Evolutionary conservation across 1,140 invertebrate genomes (phyloP).

Genomic region (Eriosoma lanigerum): DNA sequence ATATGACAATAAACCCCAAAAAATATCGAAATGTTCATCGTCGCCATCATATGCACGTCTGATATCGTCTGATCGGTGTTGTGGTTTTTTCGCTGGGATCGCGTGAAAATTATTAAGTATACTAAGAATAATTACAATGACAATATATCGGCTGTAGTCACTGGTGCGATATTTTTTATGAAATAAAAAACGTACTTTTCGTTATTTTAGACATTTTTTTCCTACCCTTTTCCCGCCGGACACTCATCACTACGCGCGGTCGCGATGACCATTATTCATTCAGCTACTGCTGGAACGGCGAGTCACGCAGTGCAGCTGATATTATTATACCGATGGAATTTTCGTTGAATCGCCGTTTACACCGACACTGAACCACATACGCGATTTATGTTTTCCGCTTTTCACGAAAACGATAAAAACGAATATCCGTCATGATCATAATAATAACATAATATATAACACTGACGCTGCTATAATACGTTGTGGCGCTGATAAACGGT

Average conservation of each 20-base stretch:
- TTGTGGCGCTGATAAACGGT: too few relatives aligned
- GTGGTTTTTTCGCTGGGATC: too few relatives aligned
- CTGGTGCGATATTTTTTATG: too few relatives aligned
- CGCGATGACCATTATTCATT: constrained; percentile 20
- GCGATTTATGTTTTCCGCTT: constrained; percentile 41
- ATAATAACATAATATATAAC: neutral
- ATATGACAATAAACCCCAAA: too few relatives aligned
- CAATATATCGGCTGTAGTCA: too few relatives aligned
- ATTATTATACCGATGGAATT: neutral
- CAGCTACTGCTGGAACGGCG: neutral
- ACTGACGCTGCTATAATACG: neutral
- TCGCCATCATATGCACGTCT: too few relatives aligned
- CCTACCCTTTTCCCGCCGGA: neutral
- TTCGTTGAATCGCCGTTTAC: constrained; percentile 21
- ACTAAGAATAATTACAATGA: too few relatives aligned
- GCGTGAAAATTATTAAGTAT: too few relatives aligned
- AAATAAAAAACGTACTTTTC: too few relatives aligned
- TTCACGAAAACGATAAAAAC: constrained; percentile 24
- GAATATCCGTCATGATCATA: constrained; percentile 18
- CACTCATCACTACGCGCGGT: neutral
- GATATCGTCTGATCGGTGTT: too few relatives aligned
- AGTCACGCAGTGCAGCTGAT: neutral
- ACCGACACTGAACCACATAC: neutral
- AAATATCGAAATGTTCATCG: too few relatives aligned
- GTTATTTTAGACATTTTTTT: neutral